Base-by-base conservation (phyloP, 1,140 invertebrate genomes). In the Drosophila miranda region DNA sequence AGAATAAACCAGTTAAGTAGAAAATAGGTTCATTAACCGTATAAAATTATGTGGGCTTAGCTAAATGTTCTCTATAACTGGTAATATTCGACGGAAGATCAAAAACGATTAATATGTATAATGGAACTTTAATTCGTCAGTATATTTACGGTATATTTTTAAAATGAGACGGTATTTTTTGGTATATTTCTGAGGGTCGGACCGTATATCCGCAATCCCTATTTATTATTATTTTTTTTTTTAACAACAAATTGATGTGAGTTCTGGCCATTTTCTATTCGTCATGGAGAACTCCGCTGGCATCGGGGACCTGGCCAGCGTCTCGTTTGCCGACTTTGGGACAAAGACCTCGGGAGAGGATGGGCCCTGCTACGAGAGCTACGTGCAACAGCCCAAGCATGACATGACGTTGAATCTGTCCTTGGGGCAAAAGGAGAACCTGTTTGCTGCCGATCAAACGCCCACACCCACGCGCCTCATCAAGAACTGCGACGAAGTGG, bases 401-500 rank as follows among this genome's bases (percentile, higher is more conserved):
- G 84, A 96, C 54, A 96, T 97, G 94, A 94, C 94, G 2, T 91
- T 97, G 54, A 95, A 96, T 69, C 91, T 97, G 6, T 94, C 93
- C 8, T 89, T 92, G 66, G 93, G 93, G 57, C 92, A 93, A 53
- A 95, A 95, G 87, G 92, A 79, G 49, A 89, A 92, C 59, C 89
- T 92, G 6, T 94, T 94, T 87, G 74, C 64, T 93, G 93, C 93
- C 77, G 96, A 97, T 91, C 95, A 97, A 91, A 97, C 96, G 0
- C 96, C 96, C n/a, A 97, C 96, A 1, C 96, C 96, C 1, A 97
- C 96, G 2, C 93, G 96, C 30, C 96, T 97, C 75, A 94, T 97
- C 16, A 92, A 94, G 64, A 97, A 96, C 86, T 97, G 95, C 91
- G 96, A 97, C 83, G 96, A 97, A 90, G 95, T 96, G 5, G 96